phyloP scores from a whole-genome alignment of 2,888 invertebrate genomes.

The Melanotus villosus region DNA sequence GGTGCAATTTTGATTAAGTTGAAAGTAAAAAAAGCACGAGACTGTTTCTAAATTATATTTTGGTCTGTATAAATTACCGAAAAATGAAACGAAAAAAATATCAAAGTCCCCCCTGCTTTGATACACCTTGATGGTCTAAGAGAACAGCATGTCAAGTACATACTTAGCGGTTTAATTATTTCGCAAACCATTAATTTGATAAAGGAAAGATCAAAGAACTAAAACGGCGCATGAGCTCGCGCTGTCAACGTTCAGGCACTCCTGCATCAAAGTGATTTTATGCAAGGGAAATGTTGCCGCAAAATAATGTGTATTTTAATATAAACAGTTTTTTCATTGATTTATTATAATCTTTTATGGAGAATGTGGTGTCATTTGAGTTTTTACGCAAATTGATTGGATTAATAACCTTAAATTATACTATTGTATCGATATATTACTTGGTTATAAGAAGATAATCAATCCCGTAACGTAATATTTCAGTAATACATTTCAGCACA shows the following conservation, averaged over 20 bases:
- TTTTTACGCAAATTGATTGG: too few relatives aligned
- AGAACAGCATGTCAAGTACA: slow-evolving; percentile 43
- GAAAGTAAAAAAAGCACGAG: neutral
- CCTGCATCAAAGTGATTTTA: slow-evolving; percentile 30
- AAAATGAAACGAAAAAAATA: slow-evolving; percentile 6
- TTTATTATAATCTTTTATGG: too few relatives aligned
- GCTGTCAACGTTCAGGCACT: slow-evolving; percentile 24
- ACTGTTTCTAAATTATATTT: neutral
- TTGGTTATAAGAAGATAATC: too few relatives aligned
- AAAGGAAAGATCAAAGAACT: slow-evolving; percentile 43
- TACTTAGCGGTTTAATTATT: slow-evolving; percentile 47
- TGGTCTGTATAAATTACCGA: neutral
- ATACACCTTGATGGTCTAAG: slow-evolving; percentile 36
- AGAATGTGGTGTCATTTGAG: too few relatives aligned
- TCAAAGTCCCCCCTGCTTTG: slow-evolving; percentile 28
- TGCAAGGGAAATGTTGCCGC: slow-evolving; percentile 6
- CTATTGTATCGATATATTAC: too few relatives aligned
- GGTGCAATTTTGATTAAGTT: neutral
- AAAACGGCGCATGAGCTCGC: slow-evolving; percentile 29
- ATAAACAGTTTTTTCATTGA: too few relatives aligned
- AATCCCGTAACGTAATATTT: too few relatives aligned
- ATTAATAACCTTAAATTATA: too few relatives aligned
- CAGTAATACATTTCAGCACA: too few relatives aligned
- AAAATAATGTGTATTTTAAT: too few relatives aligned
- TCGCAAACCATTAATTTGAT: slow-evolving; percentile 48